phyloP scores from a whole-genome alignment of 2,888 invertebrate genomes.

The Pecten maximus region DNA sequence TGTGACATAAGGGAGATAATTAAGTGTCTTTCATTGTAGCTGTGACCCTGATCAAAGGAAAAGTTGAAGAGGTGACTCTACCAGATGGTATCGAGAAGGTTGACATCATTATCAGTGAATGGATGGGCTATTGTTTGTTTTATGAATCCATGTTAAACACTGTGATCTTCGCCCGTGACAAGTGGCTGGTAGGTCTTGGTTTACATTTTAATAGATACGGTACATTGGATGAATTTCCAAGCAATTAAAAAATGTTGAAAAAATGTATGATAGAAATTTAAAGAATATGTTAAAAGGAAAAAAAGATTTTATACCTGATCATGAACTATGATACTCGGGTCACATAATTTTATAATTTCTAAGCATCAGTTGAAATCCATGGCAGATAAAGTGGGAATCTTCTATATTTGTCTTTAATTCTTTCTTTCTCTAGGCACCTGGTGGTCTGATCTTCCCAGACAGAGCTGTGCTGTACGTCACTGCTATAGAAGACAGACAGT shows the following conservation, averaged over 20 bases:
- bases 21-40: slow-evolving; percentile 68
- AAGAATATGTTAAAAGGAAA: too few relatives aligned
- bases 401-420: too few relatives aligned
- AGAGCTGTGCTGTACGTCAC: slow-evolving; percentile 96
- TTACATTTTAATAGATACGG: slow-evolving; percentile 48
- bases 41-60: slow-evolving; percentile 85
- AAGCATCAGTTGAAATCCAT: too few relatives aligned
- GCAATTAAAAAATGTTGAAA: too few relatives aligned
- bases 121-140: slow-evolving; percentile 95
- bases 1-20: not conserved
- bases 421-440: slow-evolving; percentile 85
- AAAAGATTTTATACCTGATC: too few relatives aligned
- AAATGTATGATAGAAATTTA: too few relatives aligned
- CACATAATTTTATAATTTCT: too few relatives aligned
- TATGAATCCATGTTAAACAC: slow-evolving; percentile 99
- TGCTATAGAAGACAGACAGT: slow-evolving; percentile 93
- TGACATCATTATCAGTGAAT: slow-evolving; percentile 94
- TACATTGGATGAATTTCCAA: not conserved
- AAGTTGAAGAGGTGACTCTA: slow-evolving; percentile 95
- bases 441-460: slow-evolving; percentile 96
- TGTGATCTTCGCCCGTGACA: slow-evolving; percentile 98
- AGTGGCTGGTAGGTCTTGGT: slow-evolving; percentile 90
- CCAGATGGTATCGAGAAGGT: slow-evolving; percentile 95
- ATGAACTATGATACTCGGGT: too few relatives aligned
- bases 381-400: too few relatives aligned